Evolutionary conservation across 2,113 vertebrate genomes (phyloP).

Genomic region (Sinocyclocheilus anophthalmus): DNA sequence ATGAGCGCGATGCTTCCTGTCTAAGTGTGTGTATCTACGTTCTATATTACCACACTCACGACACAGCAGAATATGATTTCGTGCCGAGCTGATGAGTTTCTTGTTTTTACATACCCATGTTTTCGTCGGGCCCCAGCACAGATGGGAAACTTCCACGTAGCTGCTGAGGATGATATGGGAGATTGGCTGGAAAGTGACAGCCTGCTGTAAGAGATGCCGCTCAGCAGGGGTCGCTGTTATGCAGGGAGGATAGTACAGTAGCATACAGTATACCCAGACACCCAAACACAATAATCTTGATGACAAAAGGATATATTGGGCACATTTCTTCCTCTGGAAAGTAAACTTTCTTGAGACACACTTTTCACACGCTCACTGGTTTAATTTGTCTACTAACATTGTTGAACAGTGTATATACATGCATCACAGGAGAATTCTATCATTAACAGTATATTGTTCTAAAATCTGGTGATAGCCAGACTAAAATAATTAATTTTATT

Average conservation of each 20-base stretch:
- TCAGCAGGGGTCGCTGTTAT: conserved; percentile 75
- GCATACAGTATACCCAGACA: neutral
- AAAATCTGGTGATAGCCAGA: neutral
- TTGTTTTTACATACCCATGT: no score
- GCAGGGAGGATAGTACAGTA: conserved; percentile 51
- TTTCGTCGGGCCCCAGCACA: no score
- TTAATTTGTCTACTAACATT: neutral
- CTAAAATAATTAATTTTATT: no score
- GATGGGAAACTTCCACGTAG: no score
- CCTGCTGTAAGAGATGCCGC: conserved; percentile 44
- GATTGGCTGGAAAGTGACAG: conserved; percentile 39
- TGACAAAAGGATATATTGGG: neutral
- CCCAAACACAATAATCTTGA: conserved; percentile 13
- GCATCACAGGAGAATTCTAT: neutral
- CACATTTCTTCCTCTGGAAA: neutral
- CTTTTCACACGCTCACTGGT: neutral
- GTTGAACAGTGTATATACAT: neutral
- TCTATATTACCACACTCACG: no score
- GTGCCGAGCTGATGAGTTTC: no score
- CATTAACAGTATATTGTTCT: neutral
- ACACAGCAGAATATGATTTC: no score
- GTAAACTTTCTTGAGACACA: neutral
- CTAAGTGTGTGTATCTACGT: no score
- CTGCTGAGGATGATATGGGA: no score
- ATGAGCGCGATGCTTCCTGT: conserved; percentile 6